Evolutionary conservation across 2,797 vertebrate genomes (phyloP), one percentile per base, ranked within the genome.

Genomic region (Propithecus deckenii): DNA sequence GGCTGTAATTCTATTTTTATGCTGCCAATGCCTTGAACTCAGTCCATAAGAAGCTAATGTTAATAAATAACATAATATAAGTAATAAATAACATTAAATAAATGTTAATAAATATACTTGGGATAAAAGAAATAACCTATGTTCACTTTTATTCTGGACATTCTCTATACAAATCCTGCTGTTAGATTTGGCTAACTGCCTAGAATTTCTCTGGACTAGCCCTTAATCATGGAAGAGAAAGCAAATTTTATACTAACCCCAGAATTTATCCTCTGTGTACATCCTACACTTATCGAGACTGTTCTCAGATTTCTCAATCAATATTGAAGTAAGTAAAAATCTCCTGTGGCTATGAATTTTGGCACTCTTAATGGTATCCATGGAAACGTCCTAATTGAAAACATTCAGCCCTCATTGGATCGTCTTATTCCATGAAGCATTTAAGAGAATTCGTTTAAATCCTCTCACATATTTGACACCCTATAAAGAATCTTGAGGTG

Each of bases 261-360:
- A 97, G 43, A 85, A 92, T 94, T 76, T 43, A 94, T 30, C 38
- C 23, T 93, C 92, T 8, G 9, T 38, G 72, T 61, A 63, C 92
- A 52, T 86, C 86, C 91, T 97, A 69, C 20, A 76, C n/a, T 4
- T 92, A 48, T 32, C 91, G 61, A 95, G 88, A 86, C 79, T 92
- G 94, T 95, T 96, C 96, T 97, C 96, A 96, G 89, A 97, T 97
- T 97, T 86, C 89, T 89, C 98, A 96, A 97, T 67, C 84, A 95
- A 78, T 76, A 97, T 50, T 91, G 96, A 93, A 97, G 86, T 7
- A 93, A 97, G 86, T 7, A 92, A 95, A 97, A 97, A 95, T 61
- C 25, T 86, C 94, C 80, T 83, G 84, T 91, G 97, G 41, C 35
- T 97, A 83, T 95, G 72, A 98, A 72, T 88, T 97, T 95, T 50